Base-by-base conservation (phyloP, 2,113 vertebrate species). In the Sigmodon hispidus region DNA sequence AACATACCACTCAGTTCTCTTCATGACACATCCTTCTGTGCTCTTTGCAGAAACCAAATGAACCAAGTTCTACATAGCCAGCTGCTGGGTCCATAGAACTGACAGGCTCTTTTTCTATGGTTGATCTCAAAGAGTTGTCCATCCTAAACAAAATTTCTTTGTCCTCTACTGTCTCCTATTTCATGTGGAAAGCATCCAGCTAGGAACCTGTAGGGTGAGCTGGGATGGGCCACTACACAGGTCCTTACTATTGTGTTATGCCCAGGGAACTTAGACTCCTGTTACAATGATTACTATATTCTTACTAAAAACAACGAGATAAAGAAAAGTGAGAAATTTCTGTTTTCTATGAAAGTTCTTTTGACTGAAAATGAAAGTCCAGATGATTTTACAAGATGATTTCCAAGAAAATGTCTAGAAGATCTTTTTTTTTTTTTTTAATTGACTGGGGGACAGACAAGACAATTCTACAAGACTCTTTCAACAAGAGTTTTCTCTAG, bases 351-450 rank as follows among this genome's bases (percentile, higher is more conserved):
- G 50, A 93, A 79, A 43, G 6, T 77, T 84, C 2, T 19, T 91
- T 83, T 77, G 45, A 65, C 73, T 89, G 90, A 34, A 89, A 94
- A 72, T 73, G 45, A 50, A 97, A 95, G 75, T 90, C 34, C 88
- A 80, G 9, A 73, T 76, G 81, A n/a, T n/a, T n/a, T n/a, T n/a
- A n/a, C n/a, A n/a, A n/a, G n/a, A n/a, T n/a, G n/a, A n/a, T n/a
- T n/a, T n/a, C n/a, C n/a, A n/a, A n/a, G 34, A 24, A 43, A 50
- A 91, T 81, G 31, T 40, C 40, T n/a, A 87, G 80, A 91, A 72
- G 59, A 80, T 8, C 48, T 31, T 83, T 88, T 34, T 80, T 90
- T 90, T 87, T 36, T 16, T 65, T 95, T 91, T 83, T 80, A 94
- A 69, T 92, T 4, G 69, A 96, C 84, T 80, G 80, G 80, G 48